Base-by-base conservation (phyloP, 2,888 invertebrate species). In the Dryocosmus kuriphilus region DNA sequence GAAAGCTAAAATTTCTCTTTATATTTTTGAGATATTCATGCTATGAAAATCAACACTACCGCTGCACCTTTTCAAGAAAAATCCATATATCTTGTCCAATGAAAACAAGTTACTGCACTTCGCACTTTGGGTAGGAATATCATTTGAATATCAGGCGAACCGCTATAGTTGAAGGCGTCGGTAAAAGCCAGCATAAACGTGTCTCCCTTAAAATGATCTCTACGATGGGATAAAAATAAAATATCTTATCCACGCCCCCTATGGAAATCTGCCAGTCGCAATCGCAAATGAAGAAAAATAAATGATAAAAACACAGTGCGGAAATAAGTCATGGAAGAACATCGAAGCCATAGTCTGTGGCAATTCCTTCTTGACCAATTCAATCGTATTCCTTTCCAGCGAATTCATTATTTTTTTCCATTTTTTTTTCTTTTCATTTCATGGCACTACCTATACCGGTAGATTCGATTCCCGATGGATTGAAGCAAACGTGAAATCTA, bases 301-400 rank as follows among this genome's bases (percentile, higher is more conserved):
- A 71, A 71, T 71, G 30, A 51, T 51, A 19, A 30, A 30, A 41
- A 32, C 51, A 30, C 11, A 7, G 32, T 32, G 51, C 32, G 27
- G 6, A 51, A 71, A 71, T 32, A 30, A 51, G 51, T 71, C 32
- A 71, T 71, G 71, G 51, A 71, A 71, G 51, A 71, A 71, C 32
- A 71, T 51, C 51, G 46, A 32, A 27, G 30, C 71, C 71, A 51
- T 30, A 32, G 24, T 38, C 27, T 67, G 41, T 22, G 51, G 51
- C 27, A 7, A 71, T 32, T 71, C 32, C 51, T 51, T 71, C 71
- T 71, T 46, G 71, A 51, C 71, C 71, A 51, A 71, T 71, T 32
- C 71, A n/a, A 71, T 51, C 71, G n/a, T 51, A 71, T 71, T 30
- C 30, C 30, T 30, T 71, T 51, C 30, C 9, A 51, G 71, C n/a